Base-by-base conservation (phyloP, 2,888 invertebrate species). In the Drosophila kanekoi region DNA sequence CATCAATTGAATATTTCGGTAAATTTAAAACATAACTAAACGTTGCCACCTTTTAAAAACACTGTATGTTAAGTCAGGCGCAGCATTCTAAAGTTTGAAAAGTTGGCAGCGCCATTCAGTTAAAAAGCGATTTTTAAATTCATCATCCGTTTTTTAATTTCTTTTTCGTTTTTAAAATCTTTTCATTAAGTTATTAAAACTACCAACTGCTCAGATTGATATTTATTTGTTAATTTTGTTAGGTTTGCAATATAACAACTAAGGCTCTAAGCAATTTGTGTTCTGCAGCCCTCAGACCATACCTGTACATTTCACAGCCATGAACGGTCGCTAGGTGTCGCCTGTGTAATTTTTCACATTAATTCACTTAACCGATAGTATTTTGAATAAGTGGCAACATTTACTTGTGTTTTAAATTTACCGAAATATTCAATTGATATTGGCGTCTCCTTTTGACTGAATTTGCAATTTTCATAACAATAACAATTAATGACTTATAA, bases 1-100 rank as follows among this genome's bases (percentile, higher is more conserved):
- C 33, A 48, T 23, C 49, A 35, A 35, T 33, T 54, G 20, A 35
- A 47, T 48, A 48, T 48, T 54, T 54, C 54, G 54, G 54, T 54
- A 54, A 54, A 32, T 45, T 44, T 65, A 13, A 53, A 65, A 52
- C 18, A 35, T 28, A n/a, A 11, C 4, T 54, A 11, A 28, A 49
- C 11, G 54, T 54, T 54, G 54, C 54, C 54, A 54, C 13, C 33
- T 13, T 35, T 14, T 1, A 14, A 35, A 54, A 35, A 54, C 20
- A 20, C n/a, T 14, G 11, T 11, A 18, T 35, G 20, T 11, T 41
- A 13, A 5, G 13, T 41, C 32, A 14, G 16, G 28, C 35, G 6
- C 40, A 40, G 51, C 37, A 40, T 28, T 52, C 9, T 18, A 33
- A 9, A 9, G 5, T 33, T 43, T 49, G 4, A 14, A 9, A 14